Conservation (phyloP, 2,888 invertebrate genomes). For the Gymnoscelis rufifasciata region DNA sequence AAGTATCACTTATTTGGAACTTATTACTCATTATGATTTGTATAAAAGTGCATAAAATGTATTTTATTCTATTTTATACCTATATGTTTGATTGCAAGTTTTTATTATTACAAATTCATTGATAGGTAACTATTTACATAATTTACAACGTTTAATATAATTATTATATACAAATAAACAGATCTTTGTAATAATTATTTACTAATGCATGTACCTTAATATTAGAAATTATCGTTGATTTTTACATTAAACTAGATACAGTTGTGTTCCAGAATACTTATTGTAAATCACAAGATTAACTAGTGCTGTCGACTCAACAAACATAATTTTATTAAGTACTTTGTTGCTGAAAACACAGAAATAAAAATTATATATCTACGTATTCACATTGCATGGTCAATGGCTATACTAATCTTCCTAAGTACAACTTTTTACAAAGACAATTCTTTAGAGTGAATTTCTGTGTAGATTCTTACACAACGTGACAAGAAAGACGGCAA, state of each 20-base stretch:
- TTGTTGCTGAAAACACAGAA: not conserved
- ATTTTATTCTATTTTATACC: not conserved
- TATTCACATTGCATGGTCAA: not conserved
- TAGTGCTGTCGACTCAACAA: not conserved
- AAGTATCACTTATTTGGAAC: too few relatives aligned
- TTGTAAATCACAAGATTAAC: slow-evolving; percentile 1
- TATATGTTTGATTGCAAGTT: too few relatives aligned
- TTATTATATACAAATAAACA: slow-evolving; percentile 56
- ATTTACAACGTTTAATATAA: slow-evolving; percentile 27
- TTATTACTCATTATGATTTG: not conserved
- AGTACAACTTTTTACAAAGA: not conserved
- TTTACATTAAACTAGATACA: not conserved
- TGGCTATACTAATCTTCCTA: not conserved
- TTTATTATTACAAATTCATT: too few relatives aligned
- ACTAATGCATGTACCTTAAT: not conserved
- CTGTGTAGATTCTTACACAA: slow-evolving; percentile 10
- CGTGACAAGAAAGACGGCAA: slow-evolving; percentile 15
- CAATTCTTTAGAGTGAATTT: slow-evolving; percentile 5
- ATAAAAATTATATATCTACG: too few relatives aligned
- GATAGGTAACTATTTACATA: slow-evolving; percentile 2
- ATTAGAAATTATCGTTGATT: not conserved
- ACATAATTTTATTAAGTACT: not conserved
- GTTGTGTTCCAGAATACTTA: not conserved
- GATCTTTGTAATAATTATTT: slow-evolving; percentile 40
- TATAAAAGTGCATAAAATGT: slow-evolving; percentile 1